Base-by-base conservation (phyloP, 2,888 invertebrate species). In the Epinotia bilunana region DNA sequence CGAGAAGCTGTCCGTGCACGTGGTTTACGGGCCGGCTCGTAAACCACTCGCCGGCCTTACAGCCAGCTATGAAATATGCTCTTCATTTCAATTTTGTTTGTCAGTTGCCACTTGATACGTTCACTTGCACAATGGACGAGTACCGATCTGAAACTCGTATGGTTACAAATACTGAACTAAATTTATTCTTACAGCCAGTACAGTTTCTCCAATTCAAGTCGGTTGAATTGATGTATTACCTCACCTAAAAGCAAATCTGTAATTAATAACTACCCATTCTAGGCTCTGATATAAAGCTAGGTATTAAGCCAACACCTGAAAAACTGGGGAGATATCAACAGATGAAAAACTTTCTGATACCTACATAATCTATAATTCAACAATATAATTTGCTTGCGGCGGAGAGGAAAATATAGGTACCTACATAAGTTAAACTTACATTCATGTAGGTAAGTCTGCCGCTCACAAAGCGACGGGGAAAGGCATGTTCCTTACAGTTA, bases 101-200 rank as follows among this genome's bases (percentile, higher is more conserved):
- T 46, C 69, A 67, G 53, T 49, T 16, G 60, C 69, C 69, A 60
- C 69, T 60, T 60, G 69, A 46, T 46, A 28, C 68, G 39, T 43
- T 57, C 57, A 6, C 69, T 69, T 69, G 69, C 69, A 58, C 68
- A 69, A 69, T 39, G 53, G 20, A 13, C 55, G 28, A 13, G 49
- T 55, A 53, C 71, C 16, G 68, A 62, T 11, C 16, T 3, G 13
- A 20, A 53, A 53, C 53, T 53, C n/a, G 53, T 53, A n/a, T 53
- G 53, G 53, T 53, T 53, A 53, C 53, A 53, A 53, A 53, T 53
- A 53, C n/a, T n/a, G n/a, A 7, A 53, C 7, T 53, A n/a, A 49
- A 53, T 53, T 53, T 53, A 53, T 53, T n/a, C 53, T 53, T 53
- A 53, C n/a, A n/a, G 53, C 7, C 53, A 53, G 53, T 53, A 7